Base-by-base conservation (phyloP, 2,797 vertebrate species). In the Parauchenoglanis ngamensis region DNA sequence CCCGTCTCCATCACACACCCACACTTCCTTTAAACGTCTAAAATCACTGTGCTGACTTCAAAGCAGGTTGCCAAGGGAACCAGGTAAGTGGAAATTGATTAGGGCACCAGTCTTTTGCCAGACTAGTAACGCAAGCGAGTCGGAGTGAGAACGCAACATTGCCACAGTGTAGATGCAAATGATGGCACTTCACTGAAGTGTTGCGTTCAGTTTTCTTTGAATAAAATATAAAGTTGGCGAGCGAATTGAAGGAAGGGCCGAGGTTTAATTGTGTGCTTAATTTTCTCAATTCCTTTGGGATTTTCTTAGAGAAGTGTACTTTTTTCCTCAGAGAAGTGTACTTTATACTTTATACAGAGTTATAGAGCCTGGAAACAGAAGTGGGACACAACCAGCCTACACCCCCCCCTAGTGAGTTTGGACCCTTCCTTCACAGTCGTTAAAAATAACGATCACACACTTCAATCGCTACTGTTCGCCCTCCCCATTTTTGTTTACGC, bases 21-120 rank as follows among this genome's bases (percentile, higher is more conserved):
- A 77, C n/a, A 77, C n/a, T 77, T 77, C 49, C 49, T 54, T 77
- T 54, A 54, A 77, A 77, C 54, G n/a, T 54, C 75, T 54, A 28
- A 54, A 77, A 77, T 87, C 77, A 65, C 79, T 11, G 35, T 57
- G 73, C 72, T 49, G 3, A 52, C 88, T 90, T 87, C 35, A 87
- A 84, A 87, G 56, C 49, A 7, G 4, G 90, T 94, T 92, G 86
- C 92, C 89, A 92, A 92, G 85, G 93, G 85, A 91, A 94, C 92
- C 87, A 89, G 91, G 91, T 93, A 90, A 92, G 92, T 91, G 90
- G 87, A 87, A 90, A 90, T 85, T 85, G 78, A 85, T 19, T 75
- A 81, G 67, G 52, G 83, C 56, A 86, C 85, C 19, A 83, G 84
- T 88, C 72, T 83, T 79, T 77, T 90, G 88, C 88, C 87, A 61